Conservation (phyloP, 2,888 invertebrate genomes). For the Adela reaumurella region DNA sequence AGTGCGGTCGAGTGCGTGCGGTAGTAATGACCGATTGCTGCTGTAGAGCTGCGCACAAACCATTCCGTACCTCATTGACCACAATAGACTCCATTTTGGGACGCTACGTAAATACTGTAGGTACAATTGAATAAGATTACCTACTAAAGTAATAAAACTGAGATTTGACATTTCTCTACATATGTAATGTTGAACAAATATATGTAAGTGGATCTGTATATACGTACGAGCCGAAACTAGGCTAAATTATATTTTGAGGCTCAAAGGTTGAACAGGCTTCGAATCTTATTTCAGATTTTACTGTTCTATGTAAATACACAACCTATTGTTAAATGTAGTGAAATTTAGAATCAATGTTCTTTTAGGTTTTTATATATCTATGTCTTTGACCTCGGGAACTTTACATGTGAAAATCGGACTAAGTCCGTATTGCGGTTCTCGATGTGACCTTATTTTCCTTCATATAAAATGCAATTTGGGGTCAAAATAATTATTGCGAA, state of each 20-base stretch:
- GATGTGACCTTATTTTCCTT: too few species aligned
- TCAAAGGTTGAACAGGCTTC: constrained; percentile 15
- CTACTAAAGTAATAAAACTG: neutral
- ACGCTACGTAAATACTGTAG: neutral
- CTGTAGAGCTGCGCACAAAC: neutral
- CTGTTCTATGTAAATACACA: constrained; percentile 48
- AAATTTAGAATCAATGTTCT: neutral
- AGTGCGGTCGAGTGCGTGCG: too few species aligned
- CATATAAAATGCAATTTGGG: too few species aligned
- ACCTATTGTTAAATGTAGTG: constrained; percentile 31
- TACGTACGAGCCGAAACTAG: constrained; percentile 23
- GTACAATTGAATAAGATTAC: neutral
- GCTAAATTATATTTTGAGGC: constrained; percentile 37
- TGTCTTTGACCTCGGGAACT: too few species aligned
- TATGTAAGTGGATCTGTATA: neutral
- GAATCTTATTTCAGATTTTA: constrained; percentile 24
- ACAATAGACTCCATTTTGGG: neutral
- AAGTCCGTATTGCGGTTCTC: too few species aligned
- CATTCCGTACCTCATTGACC: neutral
- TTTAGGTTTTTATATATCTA: too few species aligned
- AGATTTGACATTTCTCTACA: neutral
- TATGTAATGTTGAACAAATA: neutral
- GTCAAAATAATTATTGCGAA: too few species aligned
- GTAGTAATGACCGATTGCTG: too few species aligned
- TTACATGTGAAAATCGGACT: too few species aligned